These are phyloP conservation scores for Solen grandis DNA, from an alignment of 1,140 invertebrate genomes.

Conservation along the genomic window DNA sequence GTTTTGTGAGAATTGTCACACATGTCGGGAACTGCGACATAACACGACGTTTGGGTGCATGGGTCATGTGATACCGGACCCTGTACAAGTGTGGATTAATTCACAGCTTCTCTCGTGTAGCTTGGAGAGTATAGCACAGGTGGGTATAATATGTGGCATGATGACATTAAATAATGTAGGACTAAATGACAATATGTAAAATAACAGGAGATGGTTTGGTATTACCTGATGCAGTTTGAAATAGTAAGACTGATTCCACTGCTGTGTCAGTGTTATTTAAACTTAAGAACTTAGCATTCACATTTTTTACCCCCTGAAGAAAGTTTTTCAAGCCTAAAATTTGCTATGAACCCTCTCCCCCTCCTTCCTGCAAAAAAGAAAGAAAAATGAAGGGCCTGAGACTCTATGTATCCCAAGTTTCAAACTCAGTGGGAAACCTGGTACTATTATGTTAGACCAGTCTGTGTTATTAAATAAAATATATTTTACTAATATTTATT, in stretches of 20 bases:
- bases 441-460: not conserved
- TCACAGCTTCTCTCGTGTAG: slow-evolving; percentile 22
- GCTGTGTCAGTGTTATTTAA: not conserved
- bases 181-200: not conserved
- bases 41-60: slow-evolving; percentile 37
- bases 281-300: not conserved
- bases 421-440: not conserved
- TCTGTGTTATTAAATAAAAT: not conserved
- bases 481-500: not conserved
- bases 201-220: no score
- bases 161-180: not conserved
- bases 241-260: not conserved
- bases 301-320: not conserved
- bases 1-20: slow-evolving; percentile 40
- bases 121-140: slow-evolving; percentile 23
- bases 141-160: slow-evolving; percentile 19
- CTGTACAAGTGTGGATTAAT: slow-evolving; percentile 43
- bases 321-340: not conserved
- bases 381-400: not conserved
- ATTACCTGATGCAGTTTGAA: not conserved
- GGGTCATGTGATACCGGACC: slow-evolving; percentile 18
- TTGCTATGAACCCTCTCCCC: not conserved
- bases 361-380: not conserved
- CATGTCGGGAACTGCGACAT: slow-evolving; percentile 22
- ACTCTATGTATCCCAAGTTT: not conserved